A percentile compares a stretch with the other conserved stretches of the same genome.
Conservation (phyloP, 2,113 vertebrate genomes). For the Electrona antarctica region DNA sequence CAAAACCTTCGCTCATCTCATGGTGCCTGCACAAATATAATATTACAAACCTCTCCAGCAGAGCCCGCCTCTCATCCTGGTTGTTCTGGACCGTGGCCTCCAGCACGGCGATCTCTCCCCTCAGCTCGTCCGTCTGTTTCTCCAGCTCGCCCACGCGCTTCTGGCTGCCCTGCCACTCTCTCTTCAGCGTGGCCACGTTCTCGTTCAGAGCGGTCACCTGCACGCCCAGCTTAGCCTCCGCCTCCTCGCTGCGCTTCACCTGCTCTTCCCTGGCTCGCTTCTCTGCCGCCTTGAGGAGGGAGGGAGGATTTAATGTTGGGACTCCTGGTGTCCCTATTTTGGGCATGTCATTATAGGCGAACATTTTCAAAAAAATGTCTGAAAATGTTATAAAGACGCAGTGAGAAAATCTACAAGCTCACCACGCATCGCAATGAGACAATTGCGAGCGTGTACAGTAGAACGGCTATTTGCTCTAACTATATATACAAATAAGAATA, state of each 20-base stretch:
- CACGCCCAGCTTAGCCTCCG: slow-evolving; percentile 83
- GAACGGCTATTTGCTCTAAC: too few relatives aligned
- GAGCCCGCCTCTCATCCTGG: slow-evolving; percentile 93
- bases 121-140: slow-evolving; percentile 94
- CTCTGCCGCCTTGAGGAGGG: slow-evolving; percentile 78
- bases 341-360: too few relatives aligned
- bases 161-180: slow-evolving; percentile 95
- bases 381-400: too few relatives aligned
- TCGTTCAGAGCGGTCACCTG: slow-evolving; percentile 94
- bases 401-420: too few relatives aligned
- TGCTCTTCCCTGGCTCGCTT: slow-evolving; percentile 85
- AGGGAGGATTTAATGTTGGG: not conserved
- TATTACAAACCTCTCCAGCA: slow-evolving; percentile 87
- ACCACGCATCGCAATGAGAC: too few relatives aligned
- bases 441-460: too few relatives aligned
- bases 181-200: slow-evolving; percentile 94
- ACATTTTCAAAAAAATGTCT: too few relatives aligned
- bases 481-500: too few relatives aligned
- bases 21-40: not conserved
- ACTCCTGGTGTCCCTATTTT: too few relatives aligned
- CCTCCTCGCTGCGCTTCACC: slow-evolving; percentile 86
- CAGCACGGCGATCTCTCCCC: slow-evolving; percentile 94
- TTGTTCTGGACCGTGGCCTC: slow-evolving; percentile 98
- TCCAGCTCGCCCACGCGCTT: slow-evolving; percentile 90
- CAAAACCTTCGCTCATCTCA: not conserved